Evolutionary conservation across 2,888 invertebrate species (phyloP).

Genomic region (Hoplodrina ambigua): DNA sequence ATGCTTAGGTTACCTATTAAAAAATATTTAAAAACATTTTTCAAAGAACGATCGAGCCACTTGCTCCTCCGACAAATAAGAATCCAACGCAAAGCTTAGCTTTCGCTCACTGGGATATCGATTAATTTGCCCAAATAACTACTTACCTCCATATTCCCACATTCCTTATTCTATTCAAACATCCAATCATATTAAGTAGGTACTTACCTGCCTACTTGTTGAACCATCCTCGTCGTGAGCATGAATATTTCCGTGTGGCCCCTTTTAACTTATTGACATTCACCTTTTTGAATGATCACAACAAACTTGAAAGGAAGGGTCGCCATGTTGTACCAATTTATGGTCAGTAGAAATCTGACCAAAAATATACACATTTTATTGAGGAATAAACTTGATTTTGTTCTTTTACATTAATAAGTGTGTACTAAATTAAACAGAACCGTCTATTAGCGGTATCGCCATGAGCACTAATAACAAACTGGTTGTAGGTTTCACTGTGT

Average conservation of each 20-base stretch:
- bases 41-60: slow-evolving; percentile 2
- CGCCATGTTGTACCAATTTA: not conserved
- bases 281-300: slow-evolving; percentile 25
- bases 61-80: not conserved
- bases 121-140: slow-evolving; percentile 37
- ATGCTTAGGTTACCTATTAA: not conserved
- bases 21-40: slow-evolving; percentile 13
- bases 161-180: slow-evolving; percentile 46
- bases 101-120: slow-evolving; percentile 24
- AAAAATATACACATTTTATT: slow-evolving; percentile 3
- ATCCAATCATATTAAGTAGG: slow-evolving; percentile 62
- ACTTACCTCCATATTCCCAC: slow-evolving; percentile 28
- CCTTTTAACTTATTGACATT: slow-evolving; percentile 47
- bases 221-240: slow-evolving; percentile 38
- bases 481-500: no score
- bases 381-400: not conserved
- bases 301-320: slow-evolving; percentile 18
- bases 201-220: slow-evolving; percentile 55
- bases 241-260: slow-evolving; percentile 35
- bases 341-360: no score
- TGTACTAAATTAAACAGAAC: no score
- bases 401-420: not conserved
- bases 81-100: slow-evolving; percentile 28
- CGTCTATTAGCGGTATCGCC: not conserved
- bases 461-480: no score